Evolutionary conservation across 2,113 vertebrate genomes (phyloP), one percentile per base, ranked within the genome.

Genomic region (Eurystomus gularis): DNA sequence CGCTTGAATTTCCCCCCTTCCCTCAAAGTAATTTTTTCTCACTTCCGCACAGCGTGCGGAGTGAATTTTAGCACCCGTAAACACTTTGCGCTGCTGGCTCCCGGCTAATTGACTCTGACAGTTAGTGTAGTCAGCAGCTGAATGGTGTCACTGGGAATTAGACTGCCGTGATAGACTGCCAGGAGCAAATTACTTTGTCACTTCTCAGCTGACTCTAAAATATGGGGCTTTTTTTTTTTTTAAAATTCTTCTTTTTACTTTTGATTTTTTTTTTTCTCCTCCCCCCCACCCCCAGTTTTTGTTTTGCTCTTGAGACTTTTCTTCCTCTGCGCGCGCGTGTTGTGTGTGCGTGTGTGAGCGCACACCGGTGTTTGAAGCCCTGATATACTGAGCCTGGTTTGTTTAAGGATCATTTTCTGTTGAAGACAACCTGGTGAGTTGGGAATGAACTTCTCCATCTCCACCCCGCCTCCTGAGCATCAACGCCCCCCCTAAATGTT

Each of bases 71-170:
- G 96, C 98, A 96, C 97, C 98, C 96, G 97, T 98, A 97, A 97
- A 97, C 97, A 98, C 94, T 98, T 97, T 97, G 97, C 94, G 72
- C 96, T 62, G 95, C 94, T 96, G 92, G 96, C 97, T 97, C 87
- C 93, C 52, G 93, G 97, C 97, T 98, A 98, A 98, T 98, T 98
- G 98, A 96, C 97, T 98, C 96, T 97, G 98, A 98, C 98, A 98
- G 98, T 96, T 97, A 92, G 97, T 98, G 93, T 97, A 98, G 97
- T 97, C 97, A 98, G 98, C 98, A 98, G 97, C 97, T 97, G 98
- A 97, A 94, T 96, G 93, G 97, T 97, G 98, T 98, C 98, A 97
- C 97, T 92, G 97, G 97, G 97, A 98, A 98, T 98, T 97, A 97
- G 96, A 95, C 90, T 95, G 96, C 95, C 82, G 97, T 96, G 97